phyloP scores from a whole-genome alignment of 2,888 invertebrate genomes.

The Himalopsyche anomala region DNA sequence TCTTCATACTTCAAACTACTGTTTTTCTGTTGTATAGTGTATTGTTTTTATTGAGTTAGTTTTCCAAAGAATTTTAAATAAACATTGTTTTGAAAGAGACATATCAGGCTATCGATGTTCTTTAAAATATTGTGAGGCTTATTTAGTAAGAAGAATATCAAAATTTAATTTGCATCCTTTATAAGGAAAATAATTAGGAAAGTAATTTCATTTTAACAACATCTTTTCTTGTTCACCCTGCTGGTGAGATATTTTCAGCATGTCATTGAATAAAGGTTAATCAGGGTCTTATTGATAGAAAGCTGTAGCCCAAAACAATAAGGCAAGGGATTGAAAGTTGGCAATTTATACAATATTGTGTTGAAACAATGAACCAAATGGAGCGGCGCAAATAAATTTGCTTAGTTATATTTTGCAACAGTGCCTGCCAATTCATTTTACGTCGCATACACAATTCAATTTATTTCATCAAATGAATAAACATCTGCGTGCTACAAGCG shows the following conservation, averaged over 20 bases:
- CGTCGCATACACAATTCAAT: not conserved
- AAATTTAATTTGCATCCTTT: too few species aligned
- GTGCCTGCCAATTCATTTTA: not conserved
- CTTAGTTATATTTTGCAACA: not conserved
- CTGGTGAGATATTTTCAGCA: not conserved
- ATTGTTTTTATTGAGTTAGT: too few species aligned
- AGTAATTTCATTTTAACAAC: not conserved
- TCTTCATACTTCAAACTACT: too few species aligned
- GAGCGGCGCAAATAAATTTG: slow-evolving; percentile 17
- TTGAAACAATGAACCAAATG: slow-evolving; percentile 42
- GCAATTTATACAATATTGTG: slow-evolving; percentile 41
- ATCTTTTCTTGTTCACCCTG: not conserved
- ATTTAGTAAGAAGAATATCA: too few species aligned
- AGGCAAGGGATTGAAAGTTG: slow-evolving; percentile 21
- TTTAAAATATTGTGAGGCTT: too few species aligned
- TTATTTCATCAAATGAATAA: not conserved
- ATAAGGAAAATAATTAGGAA: not conserved
- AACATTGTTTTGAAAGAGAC: too few species aligned
- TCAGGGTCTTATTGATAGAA: slow-evolving; percentile 40
- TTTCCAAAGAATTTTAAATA: too few species aligned
- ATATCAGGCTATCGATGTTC: too few species aligned
- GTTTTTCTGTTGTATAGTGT: too few species aligned
- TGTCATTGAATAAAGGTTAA: slow-evolving; percentile 41
- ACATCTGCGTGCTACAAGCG: too few species aligned
- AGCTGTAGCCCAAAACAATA: slow-evolving; percentile 2